Evolutionary conservation across 2,113 vertebrate genomes (phyloP), one percentile per base, ranked within the genome.

Genomic region (Genyomyrus donnyi): DNA sequence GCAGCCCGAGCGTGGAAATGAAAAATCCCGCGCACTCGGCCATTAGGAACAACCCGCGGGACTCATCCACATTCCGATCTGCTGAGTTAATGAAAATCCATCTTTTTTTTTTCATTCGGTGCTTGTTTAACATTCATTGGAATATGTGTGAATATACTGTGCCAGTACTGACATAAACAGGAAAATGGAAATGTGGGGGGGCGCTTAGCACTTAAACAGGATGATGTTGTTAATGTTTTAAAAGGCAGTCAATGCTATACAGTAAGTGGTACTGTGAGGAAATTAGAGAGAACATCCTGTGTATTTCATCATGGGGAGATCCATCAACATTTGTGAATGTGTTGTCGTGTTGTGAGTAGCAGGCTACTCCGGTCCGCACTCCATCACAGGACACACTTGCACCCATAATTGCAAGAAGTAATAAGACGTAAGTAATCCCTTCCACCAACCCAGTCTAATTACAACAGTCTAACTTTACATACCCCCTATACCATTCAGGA

Each of bases 51-150:
- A 48, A 24, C 85, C 85, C 46, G 49, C 10, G 85, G 85, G 49
- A 53, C 31, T 87, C 85, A 35, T 87, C 50, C 85, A 19, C 27
- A 35, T 53, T 53, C 85, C 8, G 31, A 39, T 17, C 85, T 19
- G 31, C 50, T 10, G 7, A 87, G 85, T 87, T 87, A 87, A 87
- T 87, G 49, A 87, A 87, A 87, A 87, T 87, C 85, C 24, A 35
- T 35, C 85, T 52, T 85, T 48, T 35, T 85, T 52, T 87, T 46
- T 52, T 52, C 24, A 53, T 21, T 56, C n/a, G 24, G 45, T 13
- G 50, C 85, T 87, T 87, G 85, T 87, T 87, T 52, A 87, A 87
- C 85, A 87, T 87, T 87, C 85, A 87, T 52, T 87, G 49, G 27
- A 87, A 53, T 87, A 53, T 87, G 45, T 87, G 85, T 87, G 85